phyloP scores from a whole-genome alignment of 2,113 vertebrate genomes.

The Rissa tridactyla region DNA sequence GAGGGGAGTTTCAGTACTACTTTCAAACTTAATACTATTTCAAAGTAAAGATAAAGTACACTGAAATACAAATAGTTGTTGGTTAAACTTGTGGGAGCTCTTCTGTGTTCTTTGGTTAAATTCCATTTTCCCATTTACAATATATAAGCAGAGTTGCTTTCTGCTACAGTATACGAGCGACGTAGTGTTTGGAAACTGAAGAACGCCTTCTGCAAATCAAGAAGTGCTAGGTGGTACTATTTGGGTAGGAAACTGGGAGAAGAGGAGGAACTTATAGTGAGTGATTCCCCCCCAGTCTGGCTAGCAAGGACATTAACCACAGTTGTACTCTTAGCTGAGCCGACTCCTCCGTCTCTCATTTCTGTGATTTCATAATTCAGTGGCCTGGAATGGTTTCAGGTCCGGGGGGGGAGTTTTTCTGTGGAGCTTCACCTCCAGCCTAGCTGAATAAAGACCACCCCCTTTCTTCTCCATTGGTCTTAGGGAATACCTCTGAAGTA shows the following conservation, averaged over 20 bases:
- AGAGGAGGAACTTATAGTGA: not conserved
- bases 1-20: not conserved
- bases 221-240: not conserved
- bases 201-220: not conserved
- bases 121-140: accelerated
- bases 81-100: not conserved
- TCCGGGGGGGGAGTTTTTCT: not conserved
- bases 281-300: not conserved
- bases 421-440: not conserved
- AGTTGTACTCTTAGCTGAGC: not conserved
- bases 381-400: not conserved
- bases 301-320: not conserved
- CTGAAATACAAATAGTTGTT: not conserved
- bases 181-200: not conserved
- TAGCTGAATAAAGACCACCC: not conserved
- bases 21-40: not conserved
- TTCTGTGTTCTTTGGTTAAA: not conserved
- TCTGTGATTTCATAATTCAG: not conserved
- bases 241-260: not conserved
- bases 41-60: not conserved
- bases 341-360: not conserved
- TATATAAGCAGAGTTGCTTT: not conserved
- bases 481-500: too few relatives aligned
- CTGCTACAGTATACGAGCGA: not conserved
- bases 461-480: accelerated